phyloP scores from a whole-genome alignment of 2,113 vertebrate genomes.

The Oreotrochilus melanogaster region DNA sequence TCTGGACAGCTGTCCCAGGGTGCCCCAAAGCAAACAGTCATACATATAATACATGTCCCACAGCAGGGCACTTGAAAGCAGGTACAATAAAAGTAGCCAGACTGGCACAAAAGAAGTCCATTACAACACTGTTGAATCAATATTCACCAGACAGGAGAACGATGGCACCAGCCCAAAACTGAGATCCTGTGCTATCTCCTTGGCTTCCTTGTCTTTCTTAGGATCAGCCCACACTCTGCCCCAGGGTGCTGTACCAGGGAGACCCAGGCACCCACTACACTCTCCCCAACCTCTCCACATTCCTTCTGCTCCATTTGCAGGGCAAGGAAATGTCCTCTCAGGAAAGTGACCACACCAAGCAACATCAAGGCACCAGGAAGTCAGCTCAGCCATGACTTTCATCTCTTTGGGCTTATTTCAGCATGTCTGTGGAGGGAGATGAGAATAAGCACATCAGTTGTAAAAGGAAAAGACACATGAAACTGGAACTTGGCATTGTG shows the following conservation, averaged over 20 bases:
- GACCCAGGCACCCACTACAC: accelerated
- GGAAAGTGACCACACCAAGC: not conserved
- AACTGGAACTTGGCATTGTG: not conserved
- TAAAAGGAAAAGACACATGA: not conserved
- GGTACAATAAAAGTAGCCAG: not conserved
- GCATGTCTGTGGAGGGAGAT: not conserved
- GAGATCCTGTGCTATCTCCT: not conserved
- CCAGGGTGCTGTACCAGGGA: accelerated
- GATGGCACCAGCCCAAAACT: not conserved
- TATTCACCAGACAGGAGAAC: not conserved
- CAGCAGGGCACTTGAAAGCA: not conserved
- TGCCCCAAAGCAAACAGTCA: not conserved
- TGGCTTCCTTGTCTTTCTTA: not conserved
- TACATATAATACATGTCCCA: not conserved
- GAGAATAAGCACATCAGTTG: not conserved
- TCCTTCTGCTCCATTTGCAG: not conserved
- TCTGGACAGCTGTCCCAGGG: not conserved
- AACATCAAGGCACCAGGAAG: not conserved
- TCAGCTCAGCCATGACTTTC: not conserved
- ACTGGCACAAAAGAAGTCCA: not conserved
- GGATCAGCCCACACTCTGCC: not conserved
- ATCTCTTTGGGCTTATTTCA: not conserved
- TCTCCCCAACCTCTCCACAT: not conserved
- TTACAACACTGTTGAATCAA: not conserved
- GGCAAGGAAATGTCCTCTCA: not conserved